These are phyloP conservation scores for Acrobasis consociella DNA, from an alignment of 2,888 invertebrate species.

Conservation along the genomic window DNA sequence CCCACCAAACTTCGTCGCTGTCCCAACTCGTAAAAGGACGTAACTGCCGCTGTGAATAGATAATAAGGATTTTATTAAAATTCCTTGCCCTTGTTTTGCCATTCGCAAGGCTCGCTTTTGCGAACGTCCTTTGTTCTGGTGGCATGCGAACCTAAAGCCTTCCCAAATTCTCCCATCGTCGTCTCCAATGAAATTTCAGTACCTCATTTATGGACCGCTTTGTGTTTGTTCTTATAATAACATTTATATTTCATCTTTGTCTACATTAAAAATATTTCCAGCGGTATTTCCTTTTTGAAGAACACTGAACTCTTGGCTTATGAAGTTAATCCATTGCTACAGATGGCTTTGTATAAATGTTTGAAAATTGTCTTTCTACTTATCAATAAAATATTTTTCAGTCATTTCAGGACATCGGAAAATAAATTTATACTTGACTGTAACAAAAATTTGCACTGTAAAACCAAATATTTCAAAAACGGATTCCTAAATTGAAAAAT, in stretches of 20 bases:
- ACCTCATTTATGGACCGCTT: slow-evolving; percentile 53
- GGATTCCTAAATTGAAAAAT: too few species aligned
- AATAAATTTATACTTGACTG: too few species aligned
- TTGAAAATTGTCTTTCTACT: too few species aligned
- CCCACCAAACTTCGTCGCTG: slow-evolving; percentile 59
- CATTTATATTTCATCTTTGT: slow-evolving; percentile 30
- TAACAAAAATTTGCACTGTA: too few species aligned
- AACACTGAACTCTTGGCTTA: background rate
- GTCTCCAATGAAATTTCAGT: slow-evolving; percentile 61
- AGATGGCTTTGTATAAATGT: background rate
- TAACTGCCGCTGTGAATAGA: slow-evolving; percentile 76
- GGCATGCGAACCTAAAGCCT: slow-evolving; percentile 61
- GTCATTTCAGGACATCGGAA: too few species aligned
- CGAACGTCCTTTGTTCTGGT: slow-evolving; percentile 64
- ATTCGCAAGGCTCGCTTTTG: slow-evolving; percentile 54
- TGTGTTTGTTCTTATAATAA: slow-evolving; percentile 51
- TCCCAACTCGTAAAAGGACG: slow-evolving; percentile 72
- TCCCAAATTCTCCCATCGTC: slow-evolving; percentile 52
- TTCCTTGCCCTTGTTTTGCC: slow-evolving; percentile 75
- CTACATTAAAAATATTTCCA: slow-evolving; percentile 17
- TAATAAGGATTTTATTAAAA: slow-evolving; percentile 81
- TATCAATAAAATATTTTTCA: too few species aligned
- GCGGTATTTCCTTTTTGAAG: background rate
- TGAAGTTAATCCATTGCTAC: background rate
- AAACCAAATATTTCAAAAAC: too few species aligned